phyloP scores from a whole-genome alignment of 2,888 invertebrate genomes.

The Blastobasis lacticolella region DNA sequence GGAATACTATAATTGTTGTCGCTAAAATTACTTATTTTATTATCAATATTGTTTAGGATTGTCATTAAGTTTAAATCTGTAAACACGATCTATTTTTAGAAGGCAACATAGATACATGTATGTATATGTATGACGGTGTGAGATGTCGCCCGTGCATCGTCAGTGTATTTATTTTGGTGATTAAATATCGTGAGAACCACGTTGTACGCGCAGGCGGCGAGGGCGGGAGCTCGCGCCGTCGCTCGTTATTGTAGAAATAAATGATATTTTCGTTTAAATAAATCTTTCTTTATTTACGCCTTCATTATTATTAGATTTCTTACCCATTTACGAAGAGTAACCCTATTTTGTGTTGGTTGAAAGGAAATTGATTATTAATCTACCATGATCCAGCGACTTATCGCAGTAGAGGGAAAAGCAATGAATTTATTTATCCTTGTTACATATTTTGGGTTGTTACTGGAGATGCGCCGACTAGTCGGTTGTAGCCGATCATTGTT shows the following conservation, averaged over 20 bases:
- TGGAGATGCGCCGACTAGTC: no score
- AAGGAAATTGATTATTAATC: no score
- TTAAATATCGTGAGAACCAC: conserved; percentile 68
- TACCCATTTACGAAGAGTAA: no score
- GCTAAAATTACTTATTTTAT: conserved; percentile 54
- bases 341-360: no score
- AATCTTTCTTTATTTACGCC: no score
- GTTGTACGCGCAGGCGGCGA: conserved; percentile 38
- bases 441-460: no score
- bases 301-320: no score
- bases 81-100: conserved; percentile 54
- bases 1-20: conserved; percentile 61
- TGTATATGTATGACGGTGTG: conserved; percentile 34
- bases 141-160: conserved; percentile 43
- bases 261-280: conserved; percentile 72
- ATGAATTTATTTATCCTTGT: no score
- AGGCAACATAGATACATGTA: conserved; percentile 56
- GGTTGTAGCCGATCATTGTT: no score
- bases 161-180: conserved; percentile 64
- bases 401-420: no score
- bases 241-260: conserved; percentile 70
- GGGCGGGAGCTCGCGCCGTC: conserved; percentile 37
- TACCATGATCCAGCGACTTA: no score
- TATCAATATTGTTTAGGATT: conserved; percentile 52
- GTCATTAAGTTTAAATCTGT: conserved; percentile 49